Percentiles rank a stretch among this genome's conserved stretches.
Conservation (phyloP, 2,888 invertebrate species). For the Tubiluchus corallicola region DNA sequence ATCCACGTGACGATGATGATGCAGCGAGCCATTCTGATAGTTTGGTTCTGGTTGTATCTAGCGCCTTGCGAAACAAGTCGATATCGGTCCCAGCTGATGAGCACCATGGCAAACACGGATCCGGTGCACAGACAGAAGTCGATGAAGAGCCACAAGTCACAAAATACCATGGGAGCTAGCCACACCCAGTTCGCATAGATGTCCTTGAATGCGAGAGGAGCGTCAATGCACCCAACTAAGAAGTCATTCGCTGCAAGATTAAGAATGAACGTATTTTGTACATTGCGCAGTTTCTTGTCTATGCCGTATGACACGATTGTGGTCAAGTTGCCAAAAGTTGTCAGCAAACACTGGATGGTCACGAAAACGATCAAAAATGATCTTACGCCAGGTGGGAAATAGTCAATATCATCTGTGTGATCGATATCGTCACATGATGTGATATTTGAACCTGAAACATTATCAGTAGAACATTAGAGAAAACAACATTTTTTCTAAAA, state of each 20-base stretch:
- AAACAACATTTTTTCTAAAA: no score
- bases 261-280: neutral
- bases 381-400: no score
- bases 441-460: no score
- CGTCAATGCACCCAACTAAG: neutral
- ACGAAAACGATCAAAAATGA: neutral
- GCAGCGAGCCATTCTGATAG: neutral
- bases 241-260: neutral
- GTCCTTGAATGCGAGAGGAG: neutral
- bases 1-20: neutral
- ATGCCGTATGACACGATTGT: neutral
- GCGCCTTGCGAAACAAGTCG: slow-evolving; percentile 9
- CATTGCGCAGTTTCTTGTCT: neutral
- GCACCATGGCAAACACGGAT: neutral
- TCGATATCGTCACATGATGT: no score
- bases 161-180: neutral
- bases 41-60: neutral
- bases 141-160: neutral
- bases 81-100: neutral
- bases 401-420: no score
- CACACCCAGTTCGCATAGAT: neutral
- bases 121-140: neutral
- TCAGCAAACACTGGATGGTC: neutral
- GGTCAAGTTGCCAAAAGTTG: neutral
- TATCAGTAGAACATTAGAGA: no score